Conservation (phyloP, 2,888 invertebrate genomes). For the Microchrysa polita region DNA sequence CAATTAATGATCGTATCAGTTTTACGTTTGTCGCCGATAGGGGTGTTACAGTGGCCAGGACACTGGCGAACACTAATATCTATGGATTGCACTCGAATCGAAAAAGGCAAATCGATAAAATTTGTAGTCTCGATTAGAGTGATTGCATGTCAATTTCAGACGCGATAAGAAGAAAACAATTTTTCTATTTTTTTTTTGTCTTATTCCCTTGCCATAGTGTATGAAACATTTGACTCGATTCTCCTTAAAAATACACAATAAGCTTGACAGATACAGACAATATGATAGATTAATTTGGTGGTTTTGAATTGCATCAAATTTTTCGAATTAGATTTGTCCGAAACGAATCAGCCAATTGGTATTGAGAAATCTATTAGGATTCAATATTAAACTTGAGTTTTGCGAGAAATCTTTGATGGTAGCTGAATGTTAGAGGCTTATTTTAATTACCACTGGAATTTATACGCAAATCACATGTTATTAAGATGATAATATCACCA, state of each 20-base stretch:
- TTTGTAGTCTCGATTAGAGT: background rate
- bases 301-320: background rate
- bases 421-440: no score
- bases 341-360: no score
- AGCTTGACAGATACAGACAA: background rate
- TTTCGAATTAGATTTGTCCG: no score
- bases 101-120: background rate
- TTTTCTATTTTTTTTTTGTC: background rate
- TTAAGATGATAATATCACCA: no score
- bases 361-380: no score
- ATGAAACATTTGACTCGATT: background rate
- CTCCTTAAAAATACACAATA: background rate
- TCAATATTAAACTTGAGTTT: no score
- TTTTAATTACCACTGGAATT: no score
- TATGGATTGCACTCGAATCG: background rate
- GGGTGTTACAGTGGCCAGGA: background rate
- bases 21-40: conserved; percentile 7
- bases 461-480: no score
- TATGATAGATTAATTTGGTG: background rate
- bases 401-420: no score
- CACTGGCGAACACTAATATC: background rate
- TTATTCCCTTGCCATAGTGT: background rate
- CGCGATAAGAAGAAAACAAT: background rate
- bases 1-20: conserved; percentile 37
- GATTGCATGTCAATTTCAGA: background rate